Evolutionary conservation across 2,797 vertebrate species (phyloP), one percentile per base, ranked within the genome.

Genomic region (Ctenochaetus hawaiiensis): DNA sequence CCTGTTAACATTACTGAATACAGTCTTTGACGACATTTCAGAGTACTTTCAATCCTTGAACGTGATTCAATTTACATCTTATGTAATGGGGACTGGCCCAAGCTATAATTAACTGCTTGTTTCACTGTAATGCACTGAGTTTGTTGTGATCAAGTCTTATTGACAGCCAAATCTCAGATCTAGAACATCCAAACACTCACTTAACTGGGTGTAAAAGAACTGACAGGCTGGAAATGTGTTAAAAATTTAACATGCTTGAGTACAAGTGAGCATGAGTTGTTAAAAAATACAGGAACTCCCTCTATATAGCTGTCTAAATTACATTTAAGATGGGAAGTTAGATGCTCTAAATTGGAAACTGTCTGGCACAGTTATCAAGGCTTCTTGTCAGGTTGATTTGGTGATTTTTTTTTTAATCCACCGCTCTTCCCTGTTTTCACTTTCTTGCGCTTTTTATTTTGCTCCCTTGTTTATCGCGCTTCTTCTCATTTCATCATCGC

Each of bases 401-500:
- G 59, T 60, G 72, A 49, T 83, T 77, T 68, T 70, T 69, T 26
- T 34, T 34, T 34, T 34, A 34, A 57, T 47, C 60, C 49, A 12
- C 67, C 60, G 57, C 53, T 60, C 67, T 26, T 17, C 54, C 52
- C 77, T 44, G 43, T 53, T 67, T 82, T 80, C 69, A 58, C 75
- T 78, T 49, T 70, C 68, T 54, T 7, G 12, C 62, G 69, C 71
- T 74, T 76, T 85, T 78, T 81, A 61, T 83, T 84, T 80, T 20
- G 16, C 59, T 81, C 53, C 16, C 45, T 78, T 80, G 75, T 89
- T 89, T 87, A 83, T 83, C 80, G 57, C 70, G 22, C 86, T 81
- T 76, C 53, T 65, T 78, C 78, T 90, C 70, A 82, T 89, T 86
- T 90, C 60, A 78, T 81, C 83, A 77, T 63, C 53, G 67, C 76